A percentile compares a stretch with the other conserved stretches of the same genome.
phyloP scores from a whole-genome alignment of 2,888 invertebrate genomes.

The Carpatolechia fugitivella region DNA sequence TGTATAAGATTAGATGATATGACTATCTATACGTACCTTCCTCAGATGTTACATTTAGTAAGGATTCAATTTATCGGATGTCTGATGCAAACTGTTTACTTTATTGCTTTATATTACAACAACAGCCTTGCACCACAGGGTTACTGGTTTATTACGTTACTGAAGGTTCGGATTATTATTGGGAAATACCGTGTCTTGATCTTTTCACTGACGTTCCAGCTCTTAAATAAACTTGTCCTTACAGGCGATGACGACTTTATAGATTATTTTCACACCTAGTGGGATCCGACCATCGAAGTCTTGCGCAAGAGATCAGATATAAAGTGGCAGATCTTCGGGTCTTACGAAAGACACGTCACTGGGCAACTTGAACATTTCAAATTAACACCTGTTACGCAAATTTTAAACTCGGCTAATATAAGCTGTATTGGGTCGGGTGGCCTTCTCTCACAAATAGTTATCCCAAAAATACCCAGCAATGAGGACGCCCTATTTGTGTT shows the following conservation, averaged over 20 bases:
- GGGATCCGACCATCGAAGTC: slow-evolving; percentile 18
- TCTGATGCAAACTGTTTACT: background rate
- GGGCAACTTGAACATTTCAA: slow-evolving; percentile 40
- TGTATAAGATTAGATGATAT: background rate
- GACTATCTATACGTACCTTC: too few relatives aligned
- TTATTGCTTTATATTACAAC: background rate
- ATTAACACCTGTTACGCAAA: slow-evolving; percentile 57
- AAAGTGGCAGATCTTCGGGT: slow-evolving; percentile 43
- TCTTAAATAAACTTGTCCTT: slow-evolving; percentile 30
- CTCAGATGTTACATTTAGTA: background rate
- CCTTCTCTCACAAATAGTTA: slow-evolving; percentile 39
- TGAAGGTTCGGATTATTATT: background rate
- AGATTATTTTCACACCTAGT: slow-evolving; percentile 21
- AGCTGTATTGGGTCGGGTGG: slow-evolving; percentile 38
- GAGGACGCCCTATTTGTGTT: slow-evolving; percentile 15
- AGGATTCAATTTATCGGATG: background rate
- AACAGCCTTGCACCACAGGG: slow-evolving; percentile 4
- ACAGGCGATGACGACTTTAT: slow-evolving; percentile 36
- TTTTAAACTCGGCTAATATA: slow-evolving; percentile 38
- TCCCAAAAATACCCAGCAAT: slow-evolving; percentile 14
- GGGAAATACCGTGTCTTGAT: background rate
- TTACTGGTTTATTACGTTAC: background rate
- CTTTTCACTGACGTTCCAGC: background rate
- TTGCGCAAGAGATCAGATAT: slow-evolving; percentile 67
- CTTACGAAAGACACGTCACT: slow-evolving; percentile 46